A percentile compares a stretch with the other conserved stretches of the same genome.
Evolutionary conservation across 2,113 vertebrate genomes (phyloP).

Genomic region (Phalacrocorax carbo): DNA sequence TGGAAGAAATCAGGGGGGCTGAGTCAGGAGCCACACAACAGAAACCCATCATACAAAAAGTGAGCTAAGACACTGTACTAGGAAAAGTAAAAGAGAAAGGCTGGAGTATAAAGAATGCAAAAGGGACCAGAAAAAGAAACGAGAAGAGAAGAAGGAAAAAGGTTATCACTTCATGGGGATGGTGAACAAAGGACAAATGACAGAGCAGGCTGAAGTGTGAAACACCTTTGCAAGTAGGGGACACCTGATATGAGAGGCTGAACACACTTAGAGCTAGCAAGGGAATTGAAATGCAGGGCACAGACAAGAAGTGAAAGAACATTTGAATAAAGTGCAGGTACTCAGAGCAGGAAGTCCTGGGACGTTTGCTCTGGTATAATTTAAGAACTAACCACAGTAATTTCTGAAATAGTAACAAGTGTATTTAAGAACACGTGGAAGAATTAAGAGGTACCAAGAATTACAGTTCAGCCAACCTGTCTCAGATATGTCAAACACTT

Average conservation of each 20-base stretch:
- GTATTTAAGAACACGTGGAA: neutral
- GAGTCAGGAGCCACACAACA: neutral
- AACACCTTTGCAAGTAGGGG: neutral
- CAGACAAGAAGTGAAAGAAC: neutral
- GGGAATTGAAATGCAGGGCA: neutral
- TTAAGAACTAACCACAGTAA: neutral
- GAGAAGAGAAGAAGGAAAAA: neutral
- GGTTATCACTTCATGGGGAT: neutral
- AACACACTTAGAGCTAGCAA: neutral
- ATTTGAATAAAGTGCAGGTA: neutral
- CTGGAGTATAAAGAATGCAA: neutral
- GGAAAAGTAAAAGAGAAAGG: neutral
- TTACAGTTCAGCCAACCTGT: neutral
- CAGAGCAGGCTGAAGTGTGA: neutral
- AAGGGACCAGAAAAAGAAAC: neutral
- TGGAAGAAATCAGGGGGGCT: neutral
- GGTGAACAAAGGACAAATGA: neutral
- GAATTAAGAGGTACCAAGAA: neutral
- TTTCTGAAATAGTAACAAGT: neutral
- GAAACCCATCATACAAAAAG: neutral
- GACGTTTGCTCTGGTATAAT: neutral
- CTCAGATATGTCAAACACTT: neutral
- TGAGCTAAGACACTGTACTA: neutral
- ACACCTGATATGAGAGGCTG: neutral
- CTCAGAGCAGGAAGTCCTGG: neutral